These are phyloP conservation scores for Dipodomys stephensi DNA, from an alignment of 2,113 vertebrate species.

Conservation along the genomic window DNA sequence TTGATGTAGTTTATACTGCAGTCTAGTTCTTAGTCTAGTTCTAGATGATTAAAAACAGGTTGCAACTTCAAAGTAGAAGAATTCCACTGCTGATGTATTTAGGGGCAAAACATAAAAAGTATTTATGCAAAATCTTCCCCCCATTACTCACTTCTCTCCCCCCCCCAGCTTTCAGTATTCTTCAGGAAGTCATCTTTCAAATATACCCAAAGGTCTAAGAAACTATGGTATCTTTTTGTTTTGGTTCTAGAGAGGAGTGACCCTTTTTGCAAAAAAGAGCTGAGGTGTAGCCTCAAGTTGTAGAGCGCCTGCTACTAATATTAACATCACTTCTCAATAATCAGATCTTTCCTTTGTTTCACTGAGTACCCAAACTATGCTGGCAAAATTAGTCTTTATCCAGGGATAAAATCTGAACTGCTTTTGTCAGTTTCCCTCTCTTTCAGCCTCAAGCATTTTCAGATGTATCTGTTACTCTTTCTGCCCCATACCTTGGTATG, in stretches of 20 bases:
- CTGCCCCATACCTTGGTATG: neutral
- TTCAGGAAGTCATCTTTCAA: neutral
- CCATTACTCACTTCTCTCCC: neutral
- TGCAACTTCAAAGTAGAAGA: constrained; percentile 3
- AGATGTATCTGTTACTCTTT: constrained; percentile 59
- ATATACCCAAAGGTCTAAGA: neutral
- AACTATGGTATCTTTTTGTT: neutral
- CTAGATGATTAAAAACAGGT: neutral
- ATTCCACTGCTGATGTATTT: constrained; percentile 7
- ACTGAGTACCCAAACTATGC: neutral
- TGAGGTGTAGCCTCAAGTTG: no score
- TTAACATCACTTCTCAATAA: neutral
- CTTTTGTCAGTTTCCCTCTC: neutral
- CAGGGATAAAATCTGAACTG: constrained; percentile 17
- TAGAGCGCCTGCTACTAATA: neutral
- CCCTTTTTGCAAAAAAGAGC: neutral
- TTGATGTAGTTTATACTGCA: constrained; percentile 35
- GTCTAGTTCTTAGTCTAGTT: constrained; percentile 20
- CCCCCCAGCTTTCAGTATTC: neutral
- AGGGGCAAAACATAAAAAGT: neutral
- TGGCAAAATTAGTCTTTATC: constrained; percentile 41
- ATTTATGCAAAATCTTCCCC: neutral
- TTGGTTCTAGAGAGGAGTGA: neutral
- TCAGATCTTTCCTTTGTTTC: constrained; percentile 17
- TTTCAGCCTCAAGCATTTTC: neutral